Conservation (phyloP, 2,888 invertebrate genomes). For the Platerodrilus igneus region DNA sequence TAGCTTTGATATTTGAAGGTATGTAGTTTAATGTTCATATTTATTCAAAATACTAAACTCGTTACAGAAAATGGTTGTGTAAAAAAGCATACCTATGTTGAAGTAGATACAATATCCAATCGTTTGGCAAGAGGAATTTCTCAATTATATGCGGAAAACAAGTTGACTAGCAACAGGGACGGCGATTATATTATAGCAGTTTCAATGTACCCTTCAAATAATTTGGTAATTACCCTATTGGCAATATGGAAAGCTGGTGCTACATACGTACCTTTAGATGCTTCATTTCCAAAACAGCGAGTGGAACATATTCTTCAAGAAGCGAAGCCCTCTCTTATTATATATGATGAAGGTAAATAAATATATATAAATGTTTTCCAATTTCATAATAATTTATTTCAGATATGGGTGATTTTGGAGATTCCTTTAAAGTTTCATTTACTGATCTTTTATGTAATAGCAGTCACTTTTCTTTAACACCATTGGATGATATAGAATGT, state of each 20-base stretch:
- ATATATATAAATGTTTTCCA: neutral
- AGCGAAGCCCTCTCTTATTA: conserved; percentile 63
- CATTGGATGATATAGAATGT: conserved; percentile 47
- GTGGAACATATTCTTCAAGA: conserved; percentile 72
- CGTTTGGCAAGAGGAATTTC: conserved; percentile 55
- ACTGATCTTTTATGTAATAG: conserved; percentile 50
- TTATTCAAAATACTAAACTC: no score
- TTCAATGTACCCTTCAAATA: conserved; percentile 72
- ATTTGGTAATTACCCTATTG: conserved; percentile 60
- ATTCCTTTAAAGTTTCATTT: conserved; percentile 42
- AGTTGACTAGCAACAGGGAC: conserved; percentile 55
- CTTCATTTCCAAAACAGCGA: conserved; percentile 64
- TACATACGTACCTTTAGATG: conserved; percentile 79
- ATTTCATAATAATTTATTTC: neutral
- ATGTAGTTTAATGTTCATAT: no score
- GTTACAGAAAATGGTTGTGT: conserved; percentile 34
- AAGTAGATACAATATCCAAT: conserved; percentile 55
- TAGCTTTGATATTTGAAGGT: no score
- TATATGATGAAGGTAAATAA: conserved; percentile 61
- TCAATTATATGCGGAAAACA: conserved; percentile 42
- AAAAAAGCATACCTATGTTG: conserved; percentile 48
- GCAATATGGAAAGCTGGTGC: conserved; percentile 77
- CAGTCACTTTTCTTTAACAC: conserved; percentile 46
- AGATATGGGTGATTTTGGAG: conserved; percentile 27
- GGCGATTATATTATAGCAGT: conserved; percentile 72